These are phyloP conservation scores for Indicator indicator DNA, from an alignment of 2,113 vertebrate genomes.

Conservation along the genomic window DNA sequence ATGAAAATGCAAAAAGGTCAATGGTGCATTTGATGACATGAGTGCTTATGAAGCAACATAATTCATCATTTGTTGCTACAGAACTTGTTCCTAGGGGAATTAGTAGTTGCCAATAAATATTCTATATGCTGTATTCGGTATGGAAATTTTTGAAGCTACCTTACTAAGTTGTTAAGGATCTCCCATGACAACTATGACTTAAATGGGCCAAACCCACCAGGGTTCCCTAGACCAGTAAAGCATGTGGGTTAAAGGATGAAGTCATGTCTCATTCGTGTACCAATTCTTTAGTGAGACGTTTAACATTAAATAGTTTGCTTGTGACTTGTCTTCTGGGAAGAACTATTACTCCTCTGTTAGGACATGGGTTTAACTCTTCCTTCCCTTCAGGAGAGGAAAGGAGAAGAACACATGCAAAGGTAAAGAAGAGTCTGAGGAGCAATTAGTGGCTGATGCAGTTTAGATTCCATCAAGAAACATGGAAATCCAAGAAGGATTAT, in stretches of 20 bases:
- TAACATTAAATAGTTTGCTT: constrained; percentile 62
- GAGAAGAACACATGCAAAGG: background rate
- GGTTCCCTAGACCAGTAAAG: constrained; percentile 58
- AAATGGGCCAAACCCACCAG: constrained; percentile 60
- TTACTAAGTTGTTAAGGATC: constrained; percentile 62
- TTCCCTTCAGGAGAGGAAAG: background rate
- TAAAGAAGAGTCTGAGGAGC: background rate
- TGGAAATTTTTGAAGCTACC: constrained; percentile 63
- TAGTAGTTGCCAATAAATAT: constrained; percentile 72
- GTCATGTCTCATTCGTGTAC: constrained; percentile 67
- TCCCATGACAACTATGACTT: constrained; percentile 62
- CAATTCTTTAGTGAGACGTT: constrained; percentile 47
- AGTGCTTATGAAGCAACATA: constrained; percentile 66
- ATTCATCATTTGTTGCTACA: constrained; percentile 74
- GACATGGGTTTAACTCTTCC: constrained; percentile 12
- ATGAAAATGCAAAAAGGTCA: constrained; percentile 74
- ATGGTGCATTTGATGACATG: constrained; percentile 68
- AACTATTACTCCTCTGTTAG: constrained; percentile 1
- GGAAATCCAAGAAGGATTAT: background rate
- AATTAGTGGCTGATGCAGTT: background rate
- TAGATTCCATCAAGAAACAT: background rate
- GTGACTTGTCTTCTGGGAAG: constrained; percentile 52
- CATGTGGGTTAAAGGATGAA: constrained; percentile 61
- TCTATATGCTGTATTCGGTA: constrained; percentile 60
- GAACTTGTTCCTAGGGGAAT: constrained; percentile 54